Conservation (phyloP, 30 jellyfish, hydroid and myxozoan species). For the Mastigias papua region DNA sequence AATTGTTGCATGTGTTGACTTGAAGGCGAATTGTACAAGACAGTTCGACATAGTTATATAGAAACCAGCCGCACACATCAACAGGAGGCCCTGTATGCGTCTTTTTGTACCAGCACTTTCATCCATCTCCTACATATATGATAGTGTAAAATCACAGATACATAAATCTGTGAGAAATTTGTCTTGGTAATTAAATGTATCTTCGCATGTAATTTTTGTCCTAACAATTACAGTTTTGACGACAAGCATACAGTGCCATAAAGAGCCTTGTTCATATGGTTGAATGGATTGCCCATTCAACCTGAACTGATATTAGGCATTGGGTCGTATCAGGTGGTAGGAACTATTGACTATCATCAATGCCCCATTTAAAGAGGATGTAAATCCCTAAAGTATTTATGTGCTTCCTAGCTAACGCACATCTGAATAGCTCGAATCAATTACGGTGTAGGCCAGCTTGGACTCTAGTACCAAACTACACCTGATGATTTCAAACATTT, state of each 20-base stretch:
- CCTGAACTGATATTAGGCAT: slow-evolving; percentile 17
- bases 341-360: background rate
- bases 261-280: slow-evolving; percentile 36
- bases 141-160: too few species aligned
- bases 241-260: slow-evolving; percentile 1
- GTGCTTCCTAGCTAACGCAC: too few species aligned
- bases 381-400: too few species aligned
- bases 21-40: slow-evolving; percentile 79
- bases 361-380: background rate
- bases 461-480: too few species aligned
- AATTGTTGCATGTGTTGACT: slow-evolving; percentile 63
- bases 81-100: slow-evolving; percentile 73
- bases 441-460: too few species aligned
- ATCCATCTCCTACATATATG: background rate
- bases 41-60: slow-evolving; percentile 78
- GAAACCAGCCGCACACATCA: slow-evolving; percentile 90
- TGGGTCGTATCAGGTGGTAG: background rate
- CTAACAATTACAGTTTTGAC: background rate
- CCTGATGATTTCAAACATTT: too few species aligned
- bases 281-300: slow-evolving; percentile 24
- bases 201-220: background rate
- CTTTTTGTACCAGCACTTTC: background rate
- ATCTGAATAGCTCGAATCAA: too few species aligned
- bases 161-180: too few species aligned
- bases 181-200: too few species aligned